Evolutionary conservation across 2,797 vertebrate genomes (phyloP).

Genomic region (Coreius guichenoti): DNA sequence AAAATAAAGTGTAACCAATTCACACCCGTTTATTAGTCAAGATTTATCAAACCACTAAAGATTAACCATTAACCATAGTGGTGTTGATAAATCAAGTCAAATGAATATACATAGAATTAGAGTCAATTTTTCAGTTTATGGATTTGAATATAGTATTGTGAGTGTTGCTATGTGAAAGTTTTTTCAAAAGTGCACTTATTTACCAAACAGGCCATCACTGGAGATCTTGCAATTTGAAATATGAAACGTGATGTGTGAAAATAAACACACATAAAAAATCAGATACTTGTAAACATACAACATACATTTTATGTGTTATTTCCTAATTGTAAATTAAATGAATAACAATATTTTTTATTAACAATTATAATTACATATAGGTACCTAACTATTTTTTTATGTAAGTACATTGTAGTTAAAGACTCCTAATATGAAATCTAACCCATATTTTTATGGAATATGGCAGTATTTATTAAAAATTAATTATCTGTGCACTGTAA

Average conservation of each 20-base stretch:
- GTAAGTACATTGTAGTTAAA: too few relatives aligned
- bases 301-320: too few relatives aligned
- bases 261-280: neutral
- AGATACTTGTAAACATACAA: neutral
- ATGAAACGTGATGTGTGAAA: neutral
- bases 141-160: neutral
- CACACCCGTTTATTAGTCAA: neutral
- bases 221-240: neutral
- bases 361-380: too few relatives aligned
- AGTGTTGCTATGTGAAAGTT: neutral
- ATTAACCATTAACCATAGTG: neutral
- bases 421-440: too few relatives aligned
- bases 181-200: neutral
- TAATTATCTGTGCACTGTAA: too few relatives aligned
- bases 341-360: too few relatives aligned
- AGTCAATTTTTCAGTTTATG: neutral
- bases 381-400: too few relatives aligned
- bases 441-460: too few relatives aligned
- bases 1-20: neutral
- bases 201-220: neutral
- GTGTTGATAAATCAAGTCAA: neutral
- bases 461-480: too few relatives aligned
- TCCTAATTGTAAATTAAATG: too few relatives aligned
- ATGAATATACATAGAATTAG: neutral
- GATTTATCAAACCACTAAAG: neutral